Conservation (phyloP, 2,113 vertebrate species). For the Calidris pugnax region DNA sequence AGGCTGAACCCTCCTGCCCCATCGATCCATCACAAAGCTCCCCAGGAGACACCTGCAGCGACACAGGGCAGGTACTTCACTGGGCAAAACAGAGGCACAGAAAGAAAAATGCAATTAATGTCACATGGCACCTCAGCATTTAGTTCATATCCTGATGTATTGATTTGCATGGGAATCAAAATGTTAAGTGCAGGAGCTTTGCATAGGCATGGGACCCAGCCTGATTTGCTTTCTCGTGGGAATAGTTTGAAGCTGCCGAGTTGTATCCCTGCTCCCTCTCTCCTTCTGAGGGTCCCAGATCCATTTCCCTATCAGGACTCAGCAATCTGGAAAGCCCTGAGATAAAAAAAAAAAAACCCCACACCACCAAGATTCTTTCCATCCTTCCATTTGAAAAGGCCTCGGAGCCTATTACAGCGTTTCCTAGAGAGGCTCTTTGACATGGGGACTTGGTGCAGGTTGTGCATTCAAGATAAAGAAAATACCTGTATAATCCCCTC, state of each 20-base stretch:
- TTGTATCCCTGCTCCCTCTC: neutral
- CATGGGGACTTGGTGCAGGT: constrained; percentile 19
- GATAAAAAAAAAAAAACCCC: constrained; percentile 1
- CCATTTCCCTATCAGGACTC: neutral
- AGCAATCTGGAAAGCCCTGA: constrained; percentile 17
- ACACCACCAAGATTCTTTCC: constrained; percentile 28
- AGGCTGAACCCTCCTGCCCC: neutral
- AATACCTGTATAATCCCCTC: constrained; percentile 67
- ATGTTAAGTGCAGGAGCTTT: constrained; percentile 16
- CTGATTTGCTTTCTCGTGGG: constrained; percentile 44
- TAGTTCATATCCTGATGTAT: neutral
- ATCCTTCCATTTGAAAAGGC: constrained; percentile 60
- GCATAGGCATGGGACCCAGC: constrained; percentile 28
- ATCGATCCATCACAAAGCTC: rapidly evolving
- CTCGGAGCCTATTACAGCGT: neutral
- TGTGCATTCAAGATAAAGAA: constrained; percentile 61
- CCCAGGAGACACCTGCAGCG: neutral
- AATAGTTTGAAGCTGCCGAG: neutral
- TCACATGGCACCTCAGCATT: neutral
- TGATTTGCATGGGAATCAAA: constrained; percentile 51
- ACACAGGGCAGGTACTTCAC: rapidly evolving
- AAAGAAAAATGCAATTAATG: neutral
- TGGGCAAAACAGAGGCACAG: neutral
- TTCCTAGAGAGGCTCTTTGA: constrained; percentile 62
- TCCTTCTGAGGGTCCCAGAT: neutral